Evolutionary conservation across 2,797 vertebrate genomes (phyloP).

Genomic region (Gadopsis marmoratus): DNA sequence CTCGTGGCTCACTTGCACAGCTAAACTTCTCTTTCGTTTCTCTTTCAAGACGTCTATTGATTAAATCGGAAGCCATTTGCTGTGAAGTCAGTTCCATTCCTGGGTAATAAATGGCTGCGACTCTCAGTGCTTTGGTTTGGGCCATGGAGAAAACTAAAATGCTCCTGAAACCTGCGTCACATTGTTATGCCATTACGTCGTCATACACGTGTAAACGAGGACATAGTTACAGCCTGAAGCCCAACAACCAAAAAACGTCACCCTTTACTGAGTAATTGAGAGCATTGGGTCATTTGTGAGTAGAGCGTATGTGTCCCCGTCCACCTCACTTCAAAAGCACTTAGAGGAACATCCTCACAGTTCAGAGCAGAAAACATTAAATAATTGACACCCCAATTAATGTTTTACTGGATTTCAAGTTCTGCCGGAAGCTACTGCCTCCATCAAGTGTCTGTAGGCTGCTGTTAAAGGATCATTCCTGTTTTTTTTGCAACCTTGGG

Average conservation of each 20-base stretch:
- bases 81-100: constrained; percentile 2
- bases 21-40: not conserved
- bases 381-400: not conserved
- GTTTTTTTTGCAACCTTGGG: not conserved
- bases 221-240: not conserved
- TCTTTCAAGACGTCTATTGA: constrained; percentile 2
- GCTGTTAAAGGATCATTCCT: not conserved
- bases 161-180: not conserved
- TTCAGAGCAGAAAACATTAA: not conserved
- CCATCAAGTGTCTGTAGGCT: too few species aligned
- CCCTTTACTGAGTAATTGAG: constrained; percentile 36
- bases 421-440: not conserved
- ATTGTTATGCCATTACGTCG: not conserved
- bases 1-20: not conserved
- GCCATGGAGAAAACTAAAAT: not conserved
- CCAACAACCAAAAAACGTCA: not conserved
- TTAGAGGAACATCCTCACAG: not conserved
- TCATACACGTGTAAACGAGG: constrained; percentile 5
- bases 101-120: not conserved
- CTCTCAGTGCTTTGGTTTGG: not conserved
- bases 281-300: constrained; percentile 6
- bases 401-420: not conserved
- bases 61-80: not conserved
- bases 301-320: not conserved
- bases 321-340: not conserved